Evolutionary conservation across 37 sponge, comb jelly and placozoan species (phyloP), one percentile per base, ranked within the genome.

Genomic region (Agelas oroides): DNA sequence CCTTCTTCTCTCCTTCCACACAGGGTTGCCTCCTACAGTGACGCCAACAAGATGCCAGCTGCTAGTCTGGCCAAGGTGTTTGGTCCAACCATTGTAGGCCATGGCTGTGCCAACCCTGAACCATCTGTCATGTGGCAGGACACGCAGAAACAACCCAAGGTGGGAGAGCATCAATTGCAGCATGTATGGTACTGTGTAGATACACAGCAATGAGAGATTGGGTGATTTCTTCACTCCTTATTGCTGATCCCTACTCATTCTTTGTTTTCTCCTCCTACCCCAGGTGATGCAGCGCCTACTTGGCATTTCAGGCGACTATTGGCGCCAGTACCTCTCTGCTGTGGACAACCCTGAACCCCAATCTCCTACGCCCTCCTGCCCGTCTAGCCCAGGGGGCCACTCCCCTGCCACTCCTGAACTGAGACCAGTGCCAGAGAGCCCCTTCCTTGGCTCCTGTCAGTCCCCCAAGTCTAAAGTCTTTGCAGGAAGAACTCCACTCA

Each of bases 51-150:
- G 86, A 97, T 97, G 98, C 81, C 93, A n/a, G 30, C 63, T 13
- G 75, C 73, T 37, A 94, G 84, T 70, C 86, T 97, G 27, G 94
- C 96, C 55, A 84, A 88, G 59, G 90, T 97, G 36, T 92, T 97
- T 77, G 98, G 92, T 2, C 98, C 98, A 0, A 97, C 94, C 25
- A 68, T 97, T 1, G 93, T 97, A 0, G 98, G 93, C 39, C 80
- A 91, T 70, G 78, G 83, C 3, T 73, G 71, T 19, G 72, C 89
- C 25, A 86, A 94, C 17, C 91, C 98, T 15, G 87, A 85, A 23
- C 75, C 88, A 21, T 72, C 77, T 27, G 83, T 76, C 37, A 88
- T 91, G 38, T 71, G 79, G 79, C 41, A 87, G 30, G 98, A 97
- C 79, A 88, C 87, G 0, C 78, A 90, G 82, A 65, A 77, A 65